Evolutionary conservation across 2,797 vertebrate species (phyloP), one percentile per base, ranked within the genome.

Genomic region (Chrysolophus pictus): DNA sequence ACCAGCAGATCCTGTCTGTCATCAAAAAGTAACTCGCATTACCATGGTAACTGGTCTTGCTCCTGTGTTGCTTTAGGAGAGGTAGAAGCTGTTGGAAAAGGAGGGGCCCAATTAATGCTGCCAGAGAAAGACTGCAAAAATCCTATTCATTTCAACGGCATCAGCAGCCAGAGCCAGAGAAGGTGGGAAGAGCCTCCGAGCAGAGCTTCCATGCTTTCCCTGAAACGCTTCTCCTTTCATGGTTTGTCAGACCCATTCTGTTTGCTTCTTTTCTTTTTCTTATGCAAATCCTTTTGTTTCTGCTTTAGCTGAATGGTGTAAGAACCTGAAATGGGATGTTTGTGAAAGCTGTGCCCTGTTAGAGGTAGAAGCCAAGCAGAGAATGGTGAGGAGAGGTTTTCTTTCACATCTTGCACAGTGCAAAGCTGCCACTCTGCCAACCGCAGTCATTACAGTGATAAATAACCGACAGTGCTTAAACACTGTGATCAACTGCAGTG

Each of bases 231-330:
- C 41, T 44, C 63, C 71, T 33, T 71, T 88, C 76, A 76, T 1
- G 44, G 14, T 3, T 73, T 76, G 75, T 58, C 82, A 74, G 65
- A 5, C 49, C 35, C 69, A 28, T 77, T 85, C 72, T 69, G 6
- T 44, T 69, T 3, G 15, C 5, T 6, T 53, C 24, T 35, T 39
- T 39, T 18, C 17, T 10, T 4, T 91, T 88, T 84, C 16, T 86
- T 7, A 88, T 82, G 88, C 87, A 88, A 86, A 90, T 86, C 11
- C 51, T 84, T 88, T 82, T 72, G 78, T 92, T 93, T 58, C 77
- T 14, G 3, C n/a, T 68, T 56, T 9, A 37, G 62, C 69, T 51
- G 72, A 83, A 73, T 28, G 69, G 82, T 19, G 44, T 13, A 35
- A 58, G 84, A 65, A 69, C 51, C 74, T 70, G 80, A 87, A 70